These are phyloP conservation scores for Echiichthys vipera DNA, from an alignment of 2,797 vertebrate species.

Conservation along the genomic window DNA sequence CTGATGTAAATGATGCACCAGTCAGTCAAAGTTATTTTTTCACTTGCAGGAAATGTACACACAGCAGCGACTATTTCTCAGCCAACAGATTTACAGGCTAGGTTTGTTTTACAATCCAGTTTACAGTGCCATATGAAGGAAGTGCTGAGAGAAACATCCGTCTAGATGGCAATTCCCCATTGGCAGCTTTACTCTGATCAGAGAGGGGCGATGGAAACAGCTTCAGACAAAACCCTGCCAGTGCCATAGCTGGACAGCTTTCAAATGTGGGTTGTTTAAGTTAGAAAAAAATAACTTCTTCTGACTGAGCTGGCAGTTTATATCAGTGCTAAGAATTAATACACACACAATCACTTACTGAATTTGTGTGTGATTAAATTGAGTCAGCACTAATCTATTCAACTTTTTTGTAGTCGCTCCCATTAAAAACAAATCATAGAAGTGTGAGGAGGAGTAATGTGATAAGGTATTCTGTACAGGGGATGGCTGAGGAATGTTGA, in stretches of 20 bases:
- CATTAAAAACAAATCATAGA: constrained; percentile 58
- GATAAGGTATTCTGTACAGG: constrained; percentile 61
- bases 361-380: constrained; percentile 32
- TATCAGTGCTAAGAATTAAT: constrained; percentile 14
- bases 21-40: constrained; percentile 29
- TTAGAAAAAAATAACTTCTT: neutral
- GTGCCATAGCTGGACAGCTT: constrained; percentile 1
- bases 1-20: constrained; percentile 36
- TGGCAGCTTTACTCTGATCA: constrained; percentile 48
- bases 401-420: constrained; percentile 23
- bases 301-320: constrained; percentile 18
- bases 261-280: constrained; percentile 26
- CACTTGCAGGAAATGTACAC: constrained; percentile 33
- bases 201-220: constrained; percentile 4
- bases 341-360: constrained; percentile 23
- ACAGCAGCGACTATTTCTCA: constrained; percentile 43
- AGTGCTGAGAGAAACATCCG: constrained; percentile 45
- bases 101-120: constrained; percentile 72
- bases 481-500: constrained; percentile 68
- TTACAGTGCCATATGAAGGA: constrained; percentile 56
- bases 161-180: constrained; percentile 53
- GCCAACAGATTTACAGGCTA: constrained; percentile 66
- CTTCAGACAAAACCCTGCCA: constrained; percentile 22
- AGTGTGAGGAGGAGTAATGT: constrained; percentile 55
- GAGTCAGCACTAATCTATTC: constrained; percentile 30